A percentile compares a stretch with the other conserved stretches of the same genome.
Conservation (phyloP, 2,797 vertebrate genomes). For the Pangasius krempfi region DNA sequence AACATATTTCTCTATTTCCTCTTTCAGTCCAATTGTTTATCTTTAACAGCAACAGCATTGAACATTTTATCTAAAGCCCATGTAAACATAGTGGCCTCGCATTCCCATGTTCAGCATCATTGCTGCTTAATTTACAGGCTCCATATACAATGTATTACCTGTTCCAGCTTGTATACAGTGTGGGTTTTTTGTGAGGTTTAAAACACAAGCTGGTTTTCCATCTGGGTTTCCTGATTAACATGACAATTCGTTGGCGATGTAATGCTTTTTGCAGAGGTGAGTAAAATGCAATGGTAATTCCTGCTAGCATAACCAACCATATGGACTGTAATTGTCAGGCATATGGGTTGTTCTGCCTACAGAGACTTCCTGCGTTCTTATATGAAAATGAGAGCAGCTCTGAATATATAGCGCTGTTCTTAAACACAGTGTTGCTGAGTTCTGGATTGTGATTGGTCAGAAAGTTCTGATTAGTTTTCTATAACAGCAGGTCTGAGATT, state of each 20-base stretch:
- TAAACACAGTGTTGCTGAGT: background rate
- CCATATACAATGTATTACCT: background rate
- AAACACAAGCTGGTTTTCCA: constrained; percentile 25
- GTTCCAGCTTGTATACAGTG: background rate
- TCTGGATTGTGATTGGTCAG: background rate
- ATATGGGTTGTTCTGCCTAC: constrained; percentile 4
- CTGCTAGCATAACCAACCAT: constrained; percentile 15
- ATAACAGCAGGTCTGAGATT: background rate
- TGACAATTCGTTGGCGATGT: background rate
- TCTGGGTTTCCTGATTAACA: constrained; percentile 36
- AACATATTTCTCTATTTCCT: background rate
- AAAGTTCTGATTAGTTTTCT: background rate
- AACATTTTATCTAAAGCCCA: background rate
- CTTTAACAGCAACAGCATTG: background rate
- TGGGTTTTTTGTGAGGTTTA: background rate
- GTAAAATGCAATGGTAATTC: constrained; percentile 34
- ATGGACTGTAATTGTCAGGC: constrained; percentile 16
- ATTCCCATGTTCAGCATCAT: background rate
- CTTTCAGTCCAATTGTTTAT: background rate
- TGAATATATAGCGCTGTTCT: background rate
- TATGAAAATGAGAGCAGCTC: background rate
- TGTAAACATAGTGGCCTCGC: background rate
- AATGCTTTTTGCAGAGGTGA: constrained; percentile 21
- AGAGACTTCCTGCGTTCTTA: background rate
- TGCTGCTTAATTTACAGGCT: background rate